phyloP scores from a whole-genome alignment of 2,888 invertebrate species.

The Eristalis pertinax region DNA sequence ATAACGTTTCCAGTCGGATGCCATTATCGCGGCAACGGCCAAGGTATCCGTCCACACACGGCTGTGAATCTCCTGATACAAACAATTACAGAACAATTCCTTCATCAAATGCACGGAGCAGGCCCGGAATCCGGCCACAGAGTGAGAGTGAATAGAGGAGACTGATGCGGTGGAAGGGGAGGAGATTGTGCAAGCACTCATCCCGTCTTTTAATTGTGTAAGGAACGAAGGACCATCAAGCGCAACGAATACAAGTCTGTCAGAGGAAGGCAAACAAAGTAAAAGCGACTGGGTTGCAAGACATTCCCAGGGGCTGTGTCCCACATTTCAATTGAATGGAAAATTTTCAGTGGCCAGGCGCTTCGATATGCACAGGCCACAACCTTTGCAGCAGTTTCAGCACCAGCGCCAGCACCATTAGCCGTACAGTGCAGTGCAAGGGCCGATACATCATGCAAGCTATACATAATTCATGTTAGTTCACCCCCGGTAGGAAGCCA shows the following conservation, averaged over 20 bases:
- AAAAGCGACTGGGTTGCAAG: slow-evolving; percentile 29
- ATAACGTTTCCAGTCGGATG: slow-evolving; percentile 46
- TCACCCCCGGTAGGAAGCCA: slow-evolving; percentile 48
- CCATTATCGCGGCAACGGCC: slow-evolving; percentile 29
- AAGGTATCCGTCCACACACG: background rate
- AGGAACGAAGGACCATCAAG: background rate
- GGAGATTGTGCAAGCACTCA: slow-evolving; percentile 14
- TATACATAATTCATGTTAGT: slow-evolving; percentile 65
- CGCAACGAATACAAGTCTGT: background rate
- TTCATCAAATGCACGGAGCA: slow-evolving; percentile 5
- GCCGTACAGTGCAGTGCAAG: slow-evolving; percentile 20
- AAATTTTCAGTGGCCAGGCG: slow-evolving; percentile 7
- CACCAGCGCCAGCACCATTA: background rate
- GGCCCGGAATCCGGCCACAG: background rate
- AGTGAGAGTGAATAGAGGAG: background rate
- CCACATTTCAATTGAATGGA: slow-evolving; percentile 51
- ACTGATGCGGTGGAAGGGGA: too few species aligned
- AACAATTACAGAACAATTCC: slow-evolving; percentile 38
- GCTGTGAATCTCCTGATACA: slow-evolving; percentile 24
- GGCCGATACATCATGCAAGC: slow-evolving; percentile 58
- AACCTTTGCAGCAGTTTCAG: slow-evolving; percentile 16
- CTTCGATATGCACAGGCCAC: slow-evolving; percentile 16
- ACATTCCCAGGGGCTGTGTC: slow-evolving; percentile 36
- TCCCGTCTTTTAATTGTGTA: slow-evolving; percentile 31
- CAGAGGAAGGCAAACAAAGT: slow-evolving; percentile 10